phyloP scores from a whole-genome alignment of 2,888 invertebrate genomes.

The Theodoxus fluviatilis region DNA sequence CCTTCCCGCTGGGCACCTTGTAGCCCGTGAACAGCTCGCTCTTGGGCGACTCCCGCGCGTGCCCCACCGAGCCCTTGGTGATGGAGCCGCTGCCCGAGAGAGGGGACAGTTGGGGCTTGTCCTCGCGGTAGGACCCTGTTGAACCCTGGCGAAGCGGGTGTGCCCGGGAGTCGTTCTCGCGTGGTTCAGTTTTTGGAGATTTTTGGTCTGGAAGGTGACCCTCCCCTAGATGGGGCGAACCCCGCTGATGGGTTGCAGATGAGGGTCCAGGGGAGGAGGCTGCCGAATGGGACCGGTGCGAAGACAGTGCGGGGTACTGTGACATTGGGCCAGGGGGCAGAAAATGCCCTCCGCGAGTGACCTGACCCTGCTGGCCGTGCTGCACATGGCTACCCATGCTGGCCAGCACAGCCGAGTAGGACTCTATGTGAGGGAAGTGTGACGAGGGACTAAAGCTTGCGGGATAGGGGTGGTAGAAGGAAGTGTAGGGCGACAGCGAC shows the following conservation, averaged over 20 bases:
- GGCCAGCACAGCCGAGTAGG: constrained; percentile 59
- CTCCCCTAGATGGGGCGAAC: too few relatives aligned
- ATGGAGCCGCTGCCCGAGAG: constrained; percentile 15
- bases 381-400: constrained; percentile 57
- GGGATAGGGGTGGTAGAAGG: constrained; percentile 49
- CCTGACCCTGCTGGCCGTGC: constrained; percentile 50
- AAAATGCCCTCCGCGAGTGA: constrained; percentile 38
- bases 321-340: constrained; percentile 30
- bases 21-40: constrained; percentile 32
- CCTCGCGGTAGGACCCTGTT: too few relatives aligned
- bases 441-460: constrained; percentile 25
- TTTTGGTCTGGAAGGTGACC: too few relatives aligned
- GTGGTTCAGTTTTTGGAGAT: too few relatives aligned
- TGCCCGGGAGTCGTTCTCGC: too few relatives aligned
- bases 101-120: constrained; percentile 35
- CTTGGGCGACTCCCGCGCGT: constrained; percentile 7
- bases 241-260: too few relatives aligned
- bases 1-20: constrained; percentile 68
- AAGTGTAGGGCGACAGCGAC: constrained; percentile 45
- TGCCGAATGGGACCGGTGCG: constrained; percentile 34
- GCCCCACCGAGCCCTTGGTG: constrained; percentile 29
- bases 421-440: constrained; percentile 51
- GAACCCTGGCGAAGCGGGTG: too few relatives aligned
- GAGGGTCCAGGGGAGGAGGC: constrained; percentile 42
- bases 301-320: constrained; percentile 38